Conservation (phyloP, 2,888 invertebrate species). For the Diabrotica balteata region DNA sequence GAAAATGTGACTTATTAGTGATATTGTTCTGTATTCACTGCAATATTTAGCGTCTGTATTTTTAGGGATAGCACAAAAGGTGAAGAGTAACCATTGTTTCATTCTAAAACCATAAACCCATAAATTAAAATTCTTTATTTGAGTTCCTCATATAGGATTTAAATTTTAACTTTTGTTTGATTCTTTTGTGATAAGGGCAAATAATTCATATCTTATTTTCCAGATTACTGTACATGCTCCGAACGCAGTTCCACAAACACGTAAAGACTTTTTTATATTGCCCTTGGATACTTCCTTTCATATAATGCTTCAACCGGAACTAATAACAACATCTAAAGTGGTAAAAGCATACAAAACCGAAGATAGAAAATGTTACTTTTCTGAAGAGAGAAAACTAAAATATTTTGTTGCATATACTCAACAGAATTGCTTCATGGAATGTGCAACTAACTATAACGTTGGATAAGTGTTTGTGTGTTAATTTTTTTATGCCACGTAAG, state of each 20-base stretch:
- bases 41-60: too few relatives aligned
- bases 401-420: conserved; percentile 74
- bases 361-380: conserved; percentile 71
- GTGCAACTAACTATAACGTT: conserved; percentile 70
- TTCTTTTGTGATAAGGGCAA: too few relatives aligned
- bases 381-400: conserved; percentile 67
- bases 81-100: too few relatives aligned
- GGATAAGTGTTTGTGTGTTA: conserved; percentile 53
- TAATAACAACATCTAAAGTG: conserved; percentile 73
- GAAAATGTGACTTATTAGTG: too few relatives aligned
- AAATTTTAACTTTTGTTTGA: too few relatives aligned
- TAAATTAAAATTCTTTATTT: too few relatives aligned
- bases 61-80: too few relatives aligned
- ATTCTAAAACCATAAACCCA: too few relatives aligned
- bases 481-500: conserved; percentile 69
- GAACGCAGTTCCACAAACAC: conserved; percentile 70
- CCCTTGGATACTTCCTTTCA: conserved; percentile 72
- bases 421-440: conserved; percentile 74
- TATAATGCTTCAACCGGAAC: conserved; percentile 72
- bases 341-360: conserved; percentile 67
- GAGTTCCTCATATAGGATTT: too few relatives aligned
- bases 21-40: too few relatives aligned
- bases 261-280: conserved; percentile 72
- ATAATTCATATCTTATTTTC: conserved; percentile 2
- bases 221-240: conserved; percentile 71